Percentiles rank a stretch among this genome's conserved stretches.
These are phyloP conservation scores for Cephus nigrinus DNA, from an alignment of 2,888 invertebrate species.

Conservation along the genomic window DNA sequence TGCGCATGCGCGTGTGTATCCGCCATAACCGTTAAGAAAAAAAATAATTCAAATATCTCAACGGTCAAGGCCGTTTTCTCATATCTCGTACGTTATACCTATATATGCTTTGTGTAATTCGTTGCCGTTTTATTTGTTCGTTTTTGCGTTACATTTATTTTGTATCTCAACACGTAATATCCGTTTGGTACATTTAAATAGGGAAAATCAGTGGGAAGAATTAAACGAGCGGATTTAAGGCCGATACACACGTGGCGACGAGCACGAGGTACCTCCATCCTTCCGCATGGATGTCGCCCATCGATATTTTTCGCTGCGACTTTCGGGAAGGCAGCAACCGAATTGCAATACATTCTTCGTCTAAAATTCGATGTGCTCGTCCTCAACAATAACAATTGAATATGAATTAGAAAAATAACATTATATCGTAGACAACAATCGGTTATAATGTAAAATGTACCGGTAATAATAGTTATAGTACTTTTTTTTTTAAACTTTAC, in stretches of 20 bases:
- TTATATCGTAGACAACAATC: slow-evolving; percentile 65
- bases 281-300: not conserved
- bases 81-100: not conserved
- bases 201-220: not conserved
- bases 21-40: not conserved
- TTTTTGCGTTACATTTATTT: not conserved
- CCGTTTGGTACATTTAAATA: not conserved
- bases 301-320: not conserved
- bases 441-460: slow-evolving; percentile 55
- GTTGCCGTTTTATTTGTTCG: not conserved
- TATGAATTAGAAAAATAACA: slow-evolving; percentile 67
- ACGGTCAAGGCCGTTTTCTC: not conserved
- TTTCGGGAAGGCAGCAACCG: not conserved
- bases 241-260: not conserved
- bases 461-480: slow-evolving; percentile 41
- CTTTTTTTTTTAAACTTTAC: slow-evolving; percentile 35
- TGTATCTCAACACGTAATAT: not conserved
- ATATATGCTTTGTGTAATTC: not conserved
- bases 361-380: slow-evolving; percentile 62
- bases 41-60: not conserved
- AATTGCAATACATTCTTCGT: slow-evolving; percentile 28
- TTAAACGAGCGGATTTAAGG: not conserved
- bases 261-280: not conserved
- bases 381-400: slow-evolving; percentile 66
- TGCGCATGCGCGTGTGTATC: not conserved